Base-by-base conservation (phyloP, 2,113 vertebrate genomes). In the Apus apus region DNA sequence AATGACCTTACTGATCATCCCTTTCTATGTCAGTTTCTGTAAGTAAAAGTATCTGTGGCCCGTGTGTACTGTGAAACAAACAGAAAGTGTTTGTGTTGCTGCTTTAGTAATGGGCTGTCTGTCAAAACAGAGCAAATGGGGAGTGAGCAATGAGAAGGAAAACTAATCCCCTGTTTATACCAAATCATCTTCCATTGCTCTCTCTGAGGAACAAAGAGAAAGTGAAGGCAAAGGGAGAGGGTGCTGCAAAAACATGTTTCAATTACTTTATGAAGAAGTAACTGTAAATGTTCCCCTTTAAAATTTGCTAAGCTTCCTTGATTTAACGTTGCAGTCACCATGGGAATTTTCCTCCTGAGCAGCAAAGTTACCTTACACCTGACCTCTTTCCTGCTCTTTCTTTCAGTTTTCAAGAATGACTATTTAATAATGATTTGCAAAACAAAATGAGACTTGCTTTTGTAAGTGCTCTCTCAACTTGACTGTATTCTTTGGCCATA, bases 101-200 rank as follows among this genome's bases (percentile, higher is more conserved):
- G 89, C 93, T 87, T 78, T 81, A 62, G 36, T 61, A 81, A 54
- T 64, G 72, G 80, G 50, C 40, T 87, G 53, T 6, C 80, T 90
- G 90, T 90, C 93, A 89, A 86, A 88, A 72, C 79, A 80, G 60
- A 93, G 88, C 57, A 92, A 92, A 92, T 20, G 70, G 48, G 60
- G 83, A 85, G 75, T 90, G 85, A 90, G 62, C 73, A 87, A 68
- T 76, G 73, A 60, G n/a, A 89, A 64, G 54, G 60, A 25, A 80
- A 90, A 77, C 87, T 94, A 93, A 93, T 95, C 90, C 92, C 45
- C 32, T 90, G 83, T 91, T 95, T 82, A 85, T 89, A 87, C 50
- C 80, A 54, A 90, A 89, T 93, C 50, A 75, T 92, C 70, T 90
- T 89, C 82, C 61, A 8, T 32, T 53, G 65, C 21, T 10, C 9